Evolutionary conservation across 2,113 vertebrate species (phyloP), one percentile per base, ranked within the genome.

Genomic region (Anguilla rostrata): DNA sequence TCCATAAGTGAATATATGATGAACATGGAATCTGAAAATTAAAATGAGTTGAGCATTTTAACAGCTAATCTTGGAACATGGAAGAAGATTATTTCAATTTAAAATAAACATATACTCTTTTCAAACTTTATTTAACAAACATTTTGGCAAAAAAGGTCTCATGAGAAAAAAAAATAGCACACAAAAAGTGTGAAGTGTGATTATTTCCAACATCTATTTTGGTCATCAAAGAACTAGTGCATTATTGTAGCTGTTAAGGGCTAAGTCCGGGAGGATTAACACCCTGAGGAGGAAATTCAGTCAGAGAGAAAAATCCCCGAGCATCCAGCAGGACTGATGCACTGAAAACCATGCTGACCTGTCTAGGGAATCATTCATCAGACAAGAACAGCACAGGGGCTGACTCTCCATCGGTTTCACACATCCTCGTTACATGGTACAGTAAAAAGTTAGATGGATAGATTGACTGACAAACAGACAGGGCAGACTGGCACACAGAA

Each of bases 291-390:
- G 85, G 20, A 57, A 79, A 90, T 83, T 87, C 84, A 85, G 84
- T 29, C 84, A 39, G 29, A 87, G 86, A 82, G 89, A 91, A 91
- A 91, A 86, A 88, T 87, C 83, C n/a, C 85, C 56, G 83, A 90
- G 85, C 86, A 89, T 90, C 87, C 87, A 86, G 85, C 85, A 88
- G 84, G 88, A 90, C 91, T 89, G 86, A 89, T 84, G 85, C 83
- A 88, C 87, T 88, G 87, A 90, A 87, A 85, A 89, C 87, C 87
- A 90, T 90, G 86, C 83, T 83, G 81, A 87, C 86, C 88, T 89
- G 87, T 71, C 85, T 86, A 84, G 85, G 89, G 90, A 78, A n/a
- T 89, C 81, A 85, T 82, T 94, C 93, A 95, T 95, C 94, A 94
- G 94, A 94, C 94, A 95, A 66, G 94, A 95, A 40, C 63, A 84